Base-by-base conservation (phyloP, 2,888 invertebrate species). In the Tholera decimalis region DNA sequence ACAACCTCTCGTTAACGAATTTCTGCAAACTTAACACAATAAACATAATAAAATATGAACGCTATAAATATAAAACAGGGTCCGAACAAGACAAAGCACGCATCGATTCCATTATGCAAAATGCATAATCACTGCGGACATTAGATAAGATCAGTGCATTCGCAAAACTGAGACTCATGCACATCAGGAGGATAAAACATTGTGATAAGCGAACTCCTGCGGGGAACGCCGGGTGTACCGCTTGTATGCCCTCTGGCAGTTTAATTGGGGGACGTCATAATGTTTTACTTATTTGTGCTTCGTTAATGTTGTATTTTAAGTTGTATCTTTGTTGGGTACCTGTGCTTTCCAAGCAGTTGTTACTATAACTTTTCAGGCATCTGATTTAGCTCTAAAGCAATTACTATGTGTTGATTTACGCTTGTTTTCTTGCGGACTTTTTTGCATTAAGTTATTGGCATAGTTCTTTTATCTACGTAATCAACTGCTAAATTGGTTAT, bases 121-220 rank as follows among this genome's bases (percentile, higher is more conserved):
- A 88, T 84, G 92, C 93, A 90, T 84, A 88, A 90, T 93, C 93
- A 93, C 89, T 72, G 83, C 76, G 79, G 84, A 85, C 76, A 80
- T 85, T 83, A 84, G 91, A 93, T 92, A 91, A 84, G 82, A 91
- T 92, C 92, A 63, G 81, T 85, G 88, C 86, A 87, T 83, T 84
- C 74, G 77, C 66, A 60, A 85, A 85, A 78, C 67, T 76, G 80
- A 80, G 64, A 79, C 72, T 77, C 86, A 84, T 73, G 82, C 73
- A 66, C 79, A 75, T 77, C 76, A 35, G 46, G 63, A 63, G 76
- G 72, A 75, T 77, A 46, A 54, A 66, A 54, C 47, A 33, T 51
- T 53, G 49, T 57, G 66, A 70, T 82, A 77, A 67, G 66, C 61
- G 79, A 82, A 83, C 79, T 85, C 91, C 90, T 83, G 87, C 82